phyloP scores from a whole-genome alignment of 2,888 invertebrate species.

The Yponomeuta malinellus region DNA sequence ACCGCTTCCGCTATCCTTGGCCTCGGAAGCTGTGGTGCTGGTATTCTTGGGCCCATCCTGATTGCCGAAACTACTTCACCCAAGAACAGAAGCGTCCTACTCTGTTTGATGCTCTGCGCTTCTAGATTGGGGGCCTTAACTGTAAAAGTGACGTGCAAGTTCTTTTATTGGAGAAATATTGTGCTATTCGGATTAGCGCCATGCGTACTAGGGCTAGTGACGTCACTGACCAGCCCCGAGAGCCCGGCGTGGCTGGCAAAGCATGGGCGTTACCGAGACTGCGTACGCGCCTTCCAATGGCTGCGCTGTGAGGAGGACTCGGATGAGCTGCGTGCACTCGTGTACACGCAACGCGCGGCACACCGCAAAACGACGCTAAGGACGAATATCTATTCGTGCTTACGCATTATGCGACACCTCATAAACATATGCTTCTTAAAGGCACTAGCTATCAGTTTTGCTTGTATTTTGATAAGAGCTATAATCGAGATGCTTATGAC shows the following conservation, averaged over 20 bases:
- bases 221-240: slow-evolving; percentile 6
- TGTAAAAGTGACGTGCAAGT: neutral
- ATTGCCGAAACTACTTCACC: slow-evolving; percentile 7
- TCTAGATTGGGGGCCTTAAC: neutral
- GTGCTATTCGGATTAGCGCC: neutral
- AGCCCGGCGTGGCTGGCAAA: slow-evolving; percentile 14
- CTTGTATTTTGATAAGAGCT: neutral
- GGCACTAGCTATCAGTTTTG: neutral
- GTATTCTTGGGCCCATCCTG: neutral
- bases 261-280: slow-evolving; percentile 7
- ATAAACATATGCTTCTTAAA: neutral
- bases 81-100: neutral
- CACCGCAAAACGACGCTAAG: neutral
- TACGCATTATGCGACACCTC: too few species aligned
- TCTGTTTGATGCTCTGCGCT: neutral
- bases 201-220: neutral
- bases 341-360: neutral
- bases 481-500: neutral
- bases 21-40: neutral
- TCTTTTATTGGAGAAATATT: slow-evolving; percentile 2
- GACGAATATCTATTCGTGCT: neutral
- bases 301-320: slow-evolving; percentile 5
- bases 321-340: neutral
- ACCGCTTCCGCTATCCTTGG: neutral
- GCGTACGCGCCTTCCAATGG: slow-evolving; percentile 8